A percentile compares a stretch with the other conserved stretches of the same genome.
Evolutionary conservation across 2,888 invertebrate genomes (phyloP).

Genomic region (Tillus elongatus): DNA sequence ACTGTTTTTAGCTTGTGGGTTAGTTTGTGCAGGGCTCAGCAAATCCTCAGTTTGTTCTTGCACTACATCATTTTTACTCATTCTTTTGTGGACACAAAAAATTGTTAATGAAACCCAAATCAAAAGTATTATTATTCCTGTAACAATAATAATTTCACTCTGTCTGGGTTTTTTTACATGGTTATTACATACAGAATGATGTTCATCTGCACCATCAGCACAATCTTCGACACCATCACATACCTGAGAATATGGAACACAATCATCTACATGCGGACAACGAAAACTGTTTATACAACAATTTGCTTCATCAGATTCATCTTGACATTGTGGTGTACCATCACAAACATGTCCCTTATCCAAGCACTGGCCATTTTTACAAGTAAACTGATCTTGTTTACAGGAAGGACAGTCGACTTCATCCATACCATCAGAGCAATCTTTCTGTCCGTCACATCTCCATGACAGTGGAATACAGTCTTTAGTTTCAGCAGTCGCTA

Average conservation of each 20-base stretch:
- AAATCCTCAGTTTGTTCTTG: slow-evolving; percentile 59
- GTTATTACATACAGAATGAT: slow-evolving; percentile 51
- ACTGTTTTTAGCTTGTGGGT: slow-evolving; percentile 30
- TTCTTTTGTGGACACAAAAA: background rate
- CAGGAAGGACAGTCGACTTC: slow-evolving; percentile 68
- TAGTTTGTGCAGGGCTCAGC: slow-evolving; percentile 47
- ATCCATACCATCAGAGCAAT: slow-evolving; percentile 78
- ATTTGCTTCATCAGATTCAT: slow-evolving; percentile 58
- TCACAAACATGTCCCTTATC: slow-evolving; percentile 46
- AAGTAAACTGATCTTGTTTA: slow-evolving; percentile 57
- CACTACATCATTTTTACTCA: slow-evolving; percentile 28
- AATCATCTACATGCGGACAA: slow-evolving; percentile 64
- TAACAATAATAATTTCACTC: slow-evolving; percentile 46
- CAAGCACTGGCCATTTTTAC: slow-evolving; percentile 41
- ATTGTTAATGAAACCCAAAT: slow-evolving; percentile 22
- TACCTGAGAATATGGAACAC: slow-evolving; percentile 56
- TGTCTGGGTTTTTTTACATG: slow-evolving; percentile 23
- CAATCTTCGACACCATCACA: slow-evolving; percentile 75
- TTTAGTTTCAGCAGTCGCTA: slow-evolving; percentile 46
- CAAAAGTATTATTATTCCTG: slow-evolving; percentile 46
- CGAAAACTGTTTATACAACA: slow-evolving; percentile 62
- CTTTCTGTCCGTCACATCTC: slow-evolving; percentile 72
- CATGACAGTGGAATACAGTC: slow-evolving; percentile 63
- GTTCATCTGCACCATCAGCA: slow-evolving; percentile 73
- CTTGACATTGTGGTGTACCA: slow-evolving; percentile 55